phyloP scores from a whole-genome alignment of 2,113 vertebrate species.

The Ovis canadensis region DNA sequence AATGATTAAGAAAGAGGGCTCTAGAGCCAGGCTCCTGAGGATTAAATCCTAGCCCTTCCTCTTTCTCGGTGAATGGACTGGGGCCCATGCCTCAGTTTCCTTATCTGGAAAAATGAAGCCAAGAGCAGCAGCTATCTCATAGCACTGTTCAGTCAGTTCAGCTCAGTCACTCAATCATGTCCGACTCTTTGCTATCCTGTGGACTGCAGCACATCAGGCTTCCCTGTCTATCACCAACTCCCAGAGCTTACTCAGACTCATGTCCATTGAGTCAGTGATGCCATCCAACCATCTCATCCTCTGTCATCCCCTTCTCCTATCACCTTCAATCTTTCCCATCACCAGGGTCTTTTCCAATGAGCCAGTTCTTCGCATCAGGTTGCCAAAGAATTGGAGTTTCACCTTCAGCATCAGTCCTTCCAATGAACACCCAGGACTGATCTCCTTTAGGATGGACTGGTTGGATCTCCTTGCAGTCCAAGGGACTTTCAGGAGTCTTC shows the following conservation, averaged over 20 bases:
- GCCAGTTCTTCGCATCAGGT: neutral
- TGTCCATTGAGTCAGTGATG: neutral
- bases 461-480: neutral
- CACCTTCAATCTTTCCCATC: neutral
- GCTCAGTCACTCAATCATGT: neutral
- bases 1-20: neutral
- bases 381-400: neutral
- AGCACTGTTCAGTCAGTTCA: neutral
- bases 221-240: neutral
- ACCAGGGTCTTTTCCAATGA: neutral
- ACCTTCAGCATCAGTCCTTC: neutral
- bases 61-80: neutral
- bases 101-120: neutral
- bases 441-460: neutral
- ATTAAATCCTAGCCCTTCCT: neutral
- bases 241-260: neutral
- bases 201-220: neutral
- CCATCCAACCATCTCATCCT: neutral
- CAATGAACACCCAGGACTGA: neutral
- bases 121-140: neutral
- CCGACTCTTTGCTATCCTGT: neutral
- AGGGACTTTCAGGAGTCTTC: neutral
- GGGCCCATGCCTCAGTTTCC: neutral
- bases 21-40: neutral
- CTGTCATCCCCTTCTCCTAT: neutral